Conservation (phyloP, 2,888 invertebrate genomes). For the Leptopilina myrica region DNA sequence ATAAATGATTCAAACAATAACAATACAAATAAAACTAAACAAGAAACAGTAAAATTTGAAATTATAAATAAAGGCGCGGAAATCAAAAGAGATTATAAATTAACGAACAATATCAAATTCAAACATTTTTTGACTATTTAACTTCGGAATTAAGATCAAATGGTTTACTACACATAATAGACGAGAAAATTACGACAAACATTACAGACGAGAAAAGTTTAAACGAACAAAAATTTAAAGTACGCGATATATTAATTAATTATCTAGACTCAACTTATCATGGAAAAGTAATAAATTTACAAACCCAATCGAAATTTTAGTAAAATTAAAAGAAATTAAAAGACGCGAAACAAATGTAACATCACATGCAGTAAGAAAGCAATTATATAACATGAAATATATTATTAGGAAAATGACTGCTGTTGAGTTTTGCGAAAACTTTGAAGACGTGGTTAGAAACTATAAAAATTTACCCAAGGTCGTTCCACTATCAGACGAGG, state of each 20-base stretch:
- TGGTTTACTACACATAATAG: not conserved
- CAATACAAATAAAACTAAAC: not conserved
- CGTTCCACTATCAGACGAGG: not conserved
- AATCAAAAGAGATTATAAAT: constrained; percentile 44
- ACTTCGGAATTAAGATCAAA: constrained; percentile 15
- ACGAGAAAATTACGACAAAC: not conserved
- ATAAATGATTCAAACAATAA: not conserved
- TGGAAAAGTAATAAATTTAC: no score
- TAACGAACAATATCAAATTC: constrained; percentile 41
- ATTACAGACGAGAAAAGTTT: not conserved
- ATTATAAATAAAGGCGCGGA: constrained; percentile 36
- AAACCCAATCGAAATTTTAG: no score
- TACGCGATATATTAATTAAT: not conserved
- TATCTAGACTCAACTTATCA: no score
- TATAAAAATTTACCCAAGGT: not conserved
- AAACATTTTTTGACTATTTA: constrained; percentile 42
- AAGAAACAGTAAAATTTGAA: constrained; percentile 33
- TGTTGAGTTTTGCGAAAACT: no score
- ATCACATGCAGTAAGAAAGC: no score
- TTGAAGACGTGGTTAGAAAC: not conserved
- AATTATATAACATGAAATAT: no score
- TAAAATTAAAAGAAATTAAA: no score
- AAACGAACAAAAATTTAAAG: not conserved
- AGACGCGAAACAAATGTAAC: no score
- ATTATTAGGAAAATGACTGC: no score